These are phyloP conservation scores for Thalassarche chlororhynchos DNA, from an alignment of 2,113 vertebrate genomes.

Conservation along the genomic window DNA sequence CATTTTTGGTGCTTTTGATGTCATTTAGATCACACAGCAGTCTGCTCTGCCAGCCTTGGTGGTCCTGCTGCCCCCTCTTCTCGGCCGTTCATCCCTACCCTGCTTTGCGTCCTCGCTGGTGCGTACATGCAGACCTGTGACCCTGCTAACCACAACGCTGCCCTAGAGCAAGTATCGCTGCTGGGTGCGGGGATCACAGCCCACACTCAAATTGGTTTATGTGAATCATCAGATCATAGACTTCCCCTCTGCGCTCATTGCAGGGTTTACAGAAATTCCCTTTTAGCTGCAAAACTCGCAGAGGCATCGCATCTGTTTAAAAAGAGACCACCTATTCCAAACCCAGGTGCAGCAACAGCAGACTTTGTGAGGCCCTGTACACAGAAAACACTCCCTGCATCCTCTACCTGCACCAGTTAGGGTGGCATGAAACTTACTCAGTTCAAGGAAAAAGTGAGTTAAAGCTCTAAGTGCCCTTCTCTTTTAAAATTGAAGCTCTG, in stretches of 20 bases:
- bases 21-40: rapidly evolving
- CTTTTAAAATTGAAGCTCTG: neutral
- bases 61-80: neutral
- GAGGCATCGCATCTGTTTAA: neutral
- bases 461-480: neutral
- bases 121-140: rapidly evolving
- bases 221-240: neutral
- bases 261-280: neutral
- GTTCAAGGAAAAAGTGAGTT: neutral
- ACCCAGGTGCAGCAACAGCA: neutral
- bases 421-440: neutral
- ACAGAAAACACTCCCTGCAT: neutral
- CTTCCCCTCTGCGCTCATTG: neutral
- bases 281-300: neutral
- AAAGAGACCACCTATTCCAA: neutral
- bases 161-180: rapidly evolving
- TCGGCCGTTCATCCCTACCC: rapidly evolving
- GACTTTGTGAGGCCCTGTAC: neutral
- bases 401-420: neutral
- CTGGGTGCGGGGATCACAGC: rapidly evolving
- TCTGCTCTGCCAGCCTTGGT: neutral
- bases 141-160: neutral
- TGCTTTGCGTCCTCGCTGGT: neutral
- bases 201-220: rapidly evolving
- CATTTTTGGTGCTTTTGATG: neutral